Evolutionary conservation across 2,113 vertebrate genomes (phyloP).

Genomic region (Parotia lawesii): DNA sequence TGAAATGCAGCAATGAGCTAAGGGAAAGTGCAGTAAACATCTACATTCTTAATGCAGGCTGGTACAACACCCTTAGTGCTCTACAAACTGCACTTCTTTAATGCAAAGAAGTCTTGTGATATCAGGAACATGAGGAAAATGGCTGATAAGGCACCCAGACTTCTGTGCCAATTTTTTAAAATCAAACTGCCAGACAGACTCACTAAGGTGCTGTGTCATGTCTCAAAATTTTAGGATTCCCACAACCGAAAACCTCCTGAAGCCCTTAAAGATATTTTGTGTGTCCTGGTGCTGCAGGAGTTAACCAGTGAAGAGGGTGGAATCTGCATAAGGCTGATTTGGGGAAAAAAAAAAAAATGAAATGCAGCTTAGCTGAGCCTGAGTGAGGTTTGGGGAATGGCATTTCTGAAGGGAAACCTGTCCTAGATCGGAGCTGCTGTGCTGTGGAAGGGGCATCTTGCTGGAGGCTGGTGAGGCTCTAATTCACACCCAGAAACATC

Average conservation of each 20-base stretch:
- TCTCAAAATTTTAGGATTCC: background rate
- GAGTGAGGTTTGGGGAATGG: background rate
- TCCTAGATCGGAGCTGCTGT: fast-evolving
- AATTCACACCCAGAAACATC: background rate
- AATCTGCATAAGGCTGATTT: background rate
- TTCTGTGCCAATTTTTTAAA: background rate
- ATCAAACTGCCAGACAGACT: background rate
- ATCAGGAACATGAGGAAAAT: background rate
- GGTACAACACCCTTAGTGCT: background rate
- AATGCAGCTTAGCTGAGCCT: background rate
- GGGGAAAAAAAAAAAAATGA: background rate
- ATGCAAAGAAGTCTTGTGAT: background rate
- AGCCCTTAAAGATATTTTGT: background rate
- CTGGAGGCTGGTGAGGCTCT: background rate
- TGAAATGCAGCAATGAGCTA: background rate
- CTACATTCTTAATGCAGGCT: background rate
- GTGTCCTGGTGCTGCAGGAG: background rate
- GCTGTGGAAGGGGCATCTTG: background rate
- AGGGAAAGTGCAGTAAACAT: background rate
- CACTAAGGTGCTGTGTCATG: background rate
- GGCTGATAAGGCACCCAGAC: background rate
- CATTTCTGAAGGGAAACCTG: background rate
- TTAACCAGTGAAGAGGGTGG: background rate
- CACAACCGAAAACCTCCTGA: fast-evolving
- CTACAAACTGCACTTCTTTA: background rate